Percentiles rank a stretch among this genome's conserved stretches.
phyloP scores from a whole-genome alignment of 2,888 invertebrate species.

The Diaperis boleti region DNA sequence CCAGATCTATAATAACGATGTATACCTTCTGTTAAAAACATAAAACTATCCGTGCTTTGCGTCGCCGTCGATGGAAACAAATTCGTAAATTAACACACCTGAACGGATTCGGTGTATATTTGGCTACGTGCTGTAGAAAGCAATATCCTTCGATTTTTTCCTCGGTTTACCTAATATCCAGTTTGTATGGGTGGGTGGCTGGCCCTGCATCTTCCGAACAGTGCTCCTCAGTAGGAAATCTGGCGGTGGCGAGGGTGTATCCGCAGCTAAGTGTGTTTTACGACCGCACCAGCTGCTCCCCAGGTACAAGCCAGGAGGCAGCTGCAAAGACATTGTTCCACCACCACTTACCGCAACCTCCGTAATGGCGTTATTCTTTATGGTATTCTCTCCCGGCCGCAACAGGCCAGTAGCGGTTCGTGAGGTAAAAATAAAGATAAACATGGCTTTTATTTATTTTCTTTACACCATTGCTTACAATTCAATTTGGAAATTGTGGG shows the following conservation, averaged over 20 bases:
- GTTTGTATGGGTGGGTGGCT: constrained; percentile 1
- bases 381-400: constrained; percentile 45
- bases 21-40: background rate
- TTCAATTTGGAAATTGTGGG: no score
- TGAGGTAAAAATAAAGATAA: no score
- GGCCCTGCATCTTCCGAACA: background rate
- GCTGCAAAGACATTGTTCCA: constrained; percentile 51
- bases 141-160: constrained; percentile 5
- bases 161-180: constrained; percentile 5
- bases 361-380: constrained; percentile 50
- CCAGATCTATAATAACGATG: no score
- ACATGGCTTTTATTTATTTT: no score
- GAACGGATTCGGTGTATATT: background rate
- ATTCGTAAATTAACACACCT: background rate
- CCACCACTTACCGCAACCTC: constrained; percentile 51
- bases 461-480: no score
- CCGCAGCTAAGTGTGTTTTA: constrained; percentile 48
- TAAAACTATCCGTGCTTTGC: background rate
- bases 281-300: constrained; percentile 49
- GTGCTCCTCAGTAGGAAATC: constrained; percentile 14
- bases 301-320: constrained; percentile 49
- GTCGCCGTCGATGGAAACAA: background rate
- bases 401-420: no score
- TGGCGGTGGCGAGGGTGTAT: constrained; percentile 12
- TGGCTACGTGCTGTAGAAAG: background rate